Evolutionary conservation across 2,888 invertebrate genomes (phyloP).

Genomic region (Nomada fucata): DNA sequence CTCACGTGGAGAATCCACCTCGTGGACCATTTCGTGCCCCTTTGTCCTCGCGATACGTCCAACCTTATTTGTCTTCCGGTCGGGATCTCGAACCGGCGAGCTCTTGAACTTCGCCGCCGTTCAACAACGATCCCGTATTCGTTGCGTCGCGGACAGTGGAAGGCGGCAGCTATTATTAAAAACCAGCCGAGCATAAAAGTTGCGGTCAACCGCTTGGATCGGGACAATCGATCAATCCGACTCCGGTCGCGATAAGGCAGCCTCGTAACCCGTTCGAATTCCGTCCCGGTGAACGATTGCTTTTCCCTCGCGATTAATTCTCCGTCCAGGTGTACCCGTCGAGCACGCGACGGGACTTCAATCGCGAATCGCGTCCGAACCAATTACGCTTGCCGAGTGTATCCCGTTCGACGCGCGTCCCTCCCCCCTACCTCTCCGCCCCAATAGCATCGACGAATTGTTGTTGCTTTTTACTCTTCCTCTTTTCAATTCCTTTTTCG

Average conservation of each 20-base stretch:
- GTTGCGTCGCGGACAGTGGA: too few species aligned
- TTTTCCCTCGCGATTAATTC: conserved; percentile 24
- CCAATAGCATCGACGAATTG: conserved; percentile 5
- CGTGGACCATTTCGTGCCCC: conserved; percentile 49
- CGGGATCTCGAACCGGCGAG: conserved; percentile 5
- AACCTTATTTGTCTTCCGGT: conserved; percentile 55
- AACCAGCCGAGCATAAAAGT: not conserved
- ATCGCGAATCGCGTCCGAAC: conserved; percentile 20
- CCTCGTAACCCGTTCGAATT: conserved; percentile 22
- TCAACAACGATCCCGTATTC: too few species aligned
- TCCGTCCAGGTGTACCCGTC: not conserved
- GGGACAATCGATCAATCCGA: not conserved
- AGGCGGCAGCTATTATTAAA: not conserved
- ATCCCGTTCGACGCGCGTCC: not conserved
- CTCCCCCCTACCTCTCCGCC: not conserved
- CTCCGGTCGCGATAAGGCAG: conserved; percentile 9
- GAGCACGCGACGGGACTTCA: conserved; percentile 33
- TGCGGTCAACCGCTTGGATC: too few species aligned
- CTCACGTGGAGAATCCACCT: conserved; percentile 65
- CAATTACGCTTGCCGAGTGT: conserved; percentile 6
- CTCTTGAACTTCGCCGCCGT: not conserved
- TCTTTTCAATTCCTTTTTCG: not conserved
- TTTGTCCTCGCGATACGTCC: conserved; percentile 60
- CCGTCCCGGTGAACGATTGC: conserved; percentile 13
- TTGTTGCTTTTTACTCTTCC: too few species aligned